Conservation (phyloP, 1,140 invertebrate species). For the Asobara japonica region DNA sequence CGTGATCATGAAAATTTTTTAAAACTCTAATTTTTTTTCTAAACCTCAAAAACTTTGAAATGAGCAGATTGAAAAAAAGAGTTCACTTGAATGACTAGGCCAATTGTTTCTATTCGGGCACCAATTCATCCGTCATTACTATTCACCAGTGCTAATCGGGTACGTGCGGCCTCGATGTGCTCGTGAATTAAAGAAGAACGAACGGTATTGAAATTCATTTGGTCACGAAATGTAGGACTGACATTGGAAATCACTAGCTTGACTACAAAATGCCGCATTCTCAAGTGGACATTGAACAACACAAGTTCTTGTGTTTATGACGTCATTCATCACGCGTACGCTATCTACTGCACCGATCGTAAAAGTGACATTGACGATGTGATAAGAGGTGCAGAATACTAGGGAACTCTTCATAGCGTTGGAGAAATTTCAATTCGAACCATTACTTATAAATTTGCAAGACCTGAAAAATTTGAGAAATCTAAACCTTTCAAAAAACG, state of each 20-base stretch:
- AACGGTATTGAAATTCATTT: slow-evolving; percentile 44
- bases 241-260: background rate
- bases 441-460: background rate
- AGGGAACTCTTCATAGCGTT: background rate
- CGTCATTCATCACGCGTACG: background rate
- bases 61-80: too few species aligned
- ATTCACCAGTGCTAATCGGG: slow-evolving; percentile 51
- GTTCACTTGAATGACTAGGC: background rate
- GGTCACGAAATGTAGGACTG: background rate
- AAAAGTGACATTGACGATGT: background rate
- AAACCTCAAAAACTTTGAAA: background rate
- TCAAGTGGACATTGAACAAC: background rate
- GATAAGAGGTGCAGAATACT: background rate
- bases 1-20: too few species aligned
- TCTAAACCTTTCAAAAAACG: too few species aligned
- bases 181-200: slow-evolving; percentile 43
- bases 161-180: slow-evolving; percentile 53
- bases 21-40: too few species aligned
- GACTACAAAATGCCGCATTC: background rate
- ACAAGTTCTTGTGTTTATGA: background rate
- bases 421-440: background rate
- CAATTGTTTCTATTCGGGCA: background rate
- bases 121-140: slow-evolving; percentile 44
- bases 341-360: background rate
- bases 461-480: too few species aligned